Evolutionary conservation across 2,888 invertebrate genomes (phyloP), one percentile per base, ranked within the genome.

Genomic region (Yponomeuta evonymella): DNA sequence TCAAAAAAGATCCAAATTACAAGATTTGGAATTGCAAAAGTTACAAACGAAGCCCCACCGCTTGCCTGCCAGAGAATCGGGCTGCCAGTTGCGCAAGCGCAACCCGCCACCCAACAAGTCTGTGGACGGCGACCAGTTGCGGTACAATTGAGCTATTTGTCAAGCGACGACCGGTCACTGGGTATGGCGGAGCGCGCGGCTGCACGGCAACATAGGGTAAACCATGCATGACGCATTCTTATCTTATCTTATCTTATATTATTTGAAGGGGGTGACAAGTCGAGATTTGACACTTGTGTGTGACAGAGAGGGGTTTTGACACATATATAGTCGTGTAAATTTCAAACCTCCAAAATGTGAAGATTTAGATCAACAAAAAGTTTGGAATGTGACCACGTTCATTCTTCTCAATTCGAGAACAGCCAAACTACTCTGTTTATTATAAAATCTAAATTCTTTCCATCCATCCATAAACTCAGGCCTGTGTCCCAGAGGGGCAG

Each of bases 81-180:
- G 81, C 80, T 78, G 81, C 81, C 77, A 77, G 83, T 89, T 87
- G 83, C 79, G 79, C 86, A 86, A 88, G 83, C 79, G 79, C 86
- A 86, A 88, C 83, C 76, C 79, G 83, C 87, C 86, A 87, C 86
- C 86, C 86, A 86, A 85, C 87, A 81, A 82, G 88, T 84, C 77
- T 81, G 78, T 76, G 75, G 79, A 83, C 82, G 76, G 81, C 81
- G 48, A 71, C 71, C 67, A 48, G 71, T 71, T 36, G 70, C 76
- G 76, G 84, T 84, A 90, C 90, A 91, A 90, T 91, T 90, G 89
- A 90, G 88, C 90, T 87, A 90, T 91, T 91, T 91, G 90, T 91
- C 91, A 90, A 89, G 86, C 78, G 80, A 83, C 83, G 86, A 88
- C 86, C 84, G 84, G 85, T 87, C 86, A 85, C 36, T 58, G 51